Evolutionary conservation across 1,140 invertebrate genomes (phyloP).

Genomic region (Drosophila malerkotliana): DNA sequence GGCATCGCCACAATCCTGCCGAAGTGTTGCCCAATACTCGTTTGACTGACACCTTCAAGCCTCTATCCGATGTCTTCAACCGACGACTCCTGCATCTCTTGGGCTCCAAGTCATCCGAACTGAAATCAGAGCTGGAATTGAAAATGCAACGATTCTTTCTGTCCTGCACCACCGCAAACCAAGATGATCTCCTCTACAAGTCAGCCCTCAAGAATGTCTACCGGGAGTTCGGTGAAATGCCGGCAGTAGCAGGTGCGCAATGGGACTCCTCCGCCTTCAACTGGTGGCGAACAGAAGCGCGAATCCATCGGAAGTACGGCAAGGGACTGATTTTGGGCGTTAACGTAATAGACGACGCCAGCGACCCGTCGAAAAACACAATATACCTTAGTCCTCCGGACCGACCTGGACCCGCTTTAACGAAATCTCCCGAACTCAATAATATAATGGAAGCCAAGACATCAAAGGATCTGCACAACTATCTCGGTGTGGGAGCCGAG

Average conservation of each 20-base stretch:
- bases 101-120: conserved; percentile 7
- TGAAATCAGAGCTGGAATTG: conserved; percentile 33
- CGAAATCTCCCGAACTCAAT: conserved; percentile 4
- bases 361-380: conserved; percentile 44
- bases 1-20: conserved; percentile 84
- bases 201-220: conserved; percentile 45
- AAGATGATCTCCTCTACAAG: conserved; percentile 51
- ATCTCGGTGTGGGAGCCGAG: conserved; percentile 22
- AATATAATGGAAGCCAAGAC: conserved; percentile 11
- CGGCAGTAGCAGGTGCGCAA: conserved; percentile 19
- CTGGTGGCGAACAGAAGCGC: conserved; percentile 65
- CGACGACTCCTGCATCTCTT: conserved; percentile 41
- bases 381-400: conserved; percentile 52
- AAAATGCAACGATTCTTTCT: conserved; percentile 66
- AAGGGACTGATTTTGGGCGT: conserved; percentile 60
- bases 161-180: conserved; percentile 43
- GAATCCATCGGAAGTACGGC: conserved; percentile 63
- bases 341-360: conserved; percentile 51
- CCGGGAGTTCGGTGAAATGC: conserved; percentile 52
- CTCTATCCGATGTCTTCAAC: conserved; percentile 58
- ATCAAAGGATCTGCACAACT: conserved; percentile 20
- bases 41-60: conserved; percentile 58
- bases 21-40: conserved; percentile 35
- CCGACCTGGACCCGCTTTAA: neutral
- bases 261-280: conserved; percentile 55